Evolutionary conservation across 2,113 vertebrate genomes (phyloP), one percentile per base, ranked within the genome.

Genomic region (Hepsetus odoe): DNA sequence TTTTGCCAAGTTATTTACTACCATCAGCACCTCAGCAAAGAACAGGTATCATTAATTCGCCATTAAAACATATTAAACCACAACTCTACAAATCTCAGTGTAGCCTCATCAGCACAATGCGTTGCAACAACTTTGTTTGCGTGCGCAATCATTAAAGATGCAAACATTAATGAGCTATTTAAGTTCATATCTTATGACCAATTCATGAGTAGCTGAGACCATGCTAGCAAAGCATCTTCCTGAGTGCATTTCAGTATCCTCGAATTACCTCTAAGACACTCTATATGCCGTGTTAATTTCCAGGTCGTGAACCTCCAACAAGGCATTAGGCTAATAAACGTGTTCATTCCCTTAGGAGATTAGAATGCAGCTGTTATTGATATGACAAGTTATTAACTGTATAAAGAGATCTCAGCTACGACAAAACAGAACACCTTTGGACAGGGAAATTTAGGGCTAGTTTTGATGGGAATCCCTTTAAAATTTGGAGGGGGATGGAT

Each of bases 111-210:
- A 26, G 28, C 32, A 30, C 30, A 24, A 1, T 24, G 61, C 3
- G 28, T 1, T 24, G 49, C 49, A 56, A 61, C 16, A 35, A 2
- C 16, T 56, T 28, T 28, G 44, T 35, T 62, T 65, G 35, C n/a
- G 62, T 33, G 28, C 66, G 5, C 51, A 44, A 58, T 33, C 18
- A 71, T 26, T 42, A 32, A 3, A n/a, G 44, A 33, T 5, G 55
- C 11, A 32, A 10, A 0, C 22, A 33, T 24, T 66, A 46, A 49
- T 35, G 18, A 67, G 51, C 32, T 77, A 61, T 32, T 80, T 75
- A 56, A 51, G 72, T 28, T 79, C 59, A 70, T 65, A 49, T 16
- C 46, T 73, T 58, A 67, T 62, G 77, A 68, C 24, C 56, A 71
- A 64, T 74, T 66, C 55, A 77, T 80, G 32, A 46, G 53, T 11